These are phyloP conservation scores for Mareca penelope DNA, from an alignment of 2,797 vertebrate species.

Conservation along the genomic window DNA sequence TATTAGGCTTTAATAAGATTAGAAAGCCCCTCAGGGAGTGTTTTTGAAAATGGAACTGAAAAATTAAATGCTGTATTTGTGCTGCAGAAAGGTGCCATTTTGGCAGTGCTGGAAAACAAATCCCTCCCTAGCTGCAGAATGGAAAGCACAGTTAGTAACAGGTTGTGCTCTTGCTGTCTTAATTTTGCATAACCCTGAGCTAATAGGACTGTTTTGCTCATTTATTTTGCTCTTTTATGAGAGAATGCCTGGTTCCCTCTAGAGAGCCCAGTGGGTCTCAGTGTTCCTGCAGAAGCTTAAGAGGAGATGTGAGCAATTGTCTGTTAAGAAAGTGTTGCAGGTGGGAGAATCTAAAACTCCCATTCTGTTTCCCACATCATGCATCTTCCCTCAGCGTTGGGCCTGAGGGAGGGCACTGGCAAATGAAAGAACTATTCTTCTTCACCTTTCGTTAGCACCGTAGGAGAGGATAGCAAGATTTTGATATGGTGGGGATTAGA, in stretches of 20 bases:
- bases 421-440: not conserved
- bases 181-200: not conserved
- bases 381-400: not conserved
- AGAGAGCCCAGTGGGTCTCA: not conserved
- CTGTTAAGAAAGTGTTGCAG: not conserved
- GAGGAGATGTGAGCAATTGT: not conserved
- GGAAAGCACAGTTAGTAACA: not conserved
- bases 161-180: not conserved
- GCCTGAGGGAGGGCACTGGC: not conserved
- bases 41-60: slow-evolving; percentile 32
- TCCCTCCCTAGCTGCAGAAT: not conserved
- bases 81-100: not conserved
- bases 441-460: not conserved
- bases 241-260: not conserved
- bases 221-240: not conserved
- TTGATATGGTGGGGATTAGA: not conserved
- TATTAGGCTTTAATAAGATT: slow-evolving; percentile 17
- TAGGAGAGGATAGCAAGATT: not conserved
- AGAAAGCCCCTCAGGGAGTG: not conserved
- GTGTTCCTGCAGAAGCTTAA: not conserved
- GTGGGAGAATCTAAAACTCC: not conserved
- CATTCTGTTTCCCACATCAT: not conserved
- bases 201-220: not conserved
- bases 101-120: not conserved
- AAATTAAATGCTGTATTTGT: not conserved